These are phyloP conservation scores for Helicoverpa zea DNA, from an alignment of 1,140 invertebrate genomes.

Conservation along the genomic window DNA sequence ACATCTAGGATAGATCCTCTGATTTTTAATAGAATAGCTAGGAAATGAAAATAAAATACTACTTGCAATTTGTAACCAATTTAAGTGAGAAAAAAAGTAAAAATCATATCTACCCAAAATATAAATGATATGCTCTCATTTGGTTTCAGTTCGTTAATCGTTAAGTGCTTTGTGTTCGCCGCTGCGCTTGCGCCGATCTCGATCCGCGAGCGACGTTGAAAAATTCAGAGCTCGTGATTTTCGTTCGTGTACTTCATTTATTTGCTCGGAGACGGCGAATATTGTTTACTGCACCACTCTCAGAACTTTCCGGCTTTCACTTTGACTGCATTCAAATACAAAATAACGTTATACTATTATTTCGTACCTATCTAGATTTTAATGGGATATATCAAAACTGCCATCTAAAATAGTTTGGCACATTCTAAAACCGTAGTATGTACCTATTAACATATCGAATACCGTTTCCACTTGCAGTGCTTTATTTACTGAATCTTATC, in stretches of 20 bases:
- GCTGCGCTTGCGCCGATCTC: slow-evolving; percentile 70
- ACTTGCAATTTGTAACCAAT: slow-evolving; percentile 21
- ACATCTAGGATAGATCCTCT: slow-evolving; percentile 11
- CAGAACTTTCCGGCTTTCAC: slow-evolving; percentile 62
- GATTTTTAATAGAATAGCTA: not conserved
- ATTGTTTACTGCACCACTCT: slow-evolving; percentile 73
- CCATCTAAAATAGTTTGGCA: not conserved
- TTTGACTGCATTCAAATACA: slow-evolving; percentile 47
- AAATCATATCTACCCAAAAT: slow-evolving; percentile 58
- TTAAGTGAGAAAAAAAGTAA: not conserved
- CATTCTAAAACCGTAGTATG: not conserved
- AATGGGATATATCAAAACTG: not conserved
- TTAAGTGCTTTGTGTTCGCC: slow-evolving; percentile 75
- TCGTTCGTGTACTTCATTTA: slow-evolving; percentile 83
- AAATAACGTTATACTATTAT: slow-evolving; percentile 19
- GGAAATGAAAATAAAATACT: no score
- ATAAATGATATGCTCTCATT: slow-evolving; percentile 76
- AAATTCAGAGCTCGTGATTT: slow-evolving; percentile 83
- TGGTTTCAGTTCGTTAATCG: slow-evolving; percentile 78
- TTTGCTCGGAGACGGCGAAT: slow-evolving; percentile 74
- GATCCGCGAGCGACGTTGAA: slow-evolving; percentile 79
- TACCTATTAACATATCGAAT: not conserved
- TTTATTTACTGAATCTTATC: slow-evolving; percentile 11
- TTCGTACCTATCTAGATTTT: not conserved
- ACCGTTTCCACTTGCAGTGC: not conserved